These are phyloP conservation scores for Bombus waltoni DNA, from an alignment of 1,140 invertebrate genomes.

Conservation along the genomic window DNA sequence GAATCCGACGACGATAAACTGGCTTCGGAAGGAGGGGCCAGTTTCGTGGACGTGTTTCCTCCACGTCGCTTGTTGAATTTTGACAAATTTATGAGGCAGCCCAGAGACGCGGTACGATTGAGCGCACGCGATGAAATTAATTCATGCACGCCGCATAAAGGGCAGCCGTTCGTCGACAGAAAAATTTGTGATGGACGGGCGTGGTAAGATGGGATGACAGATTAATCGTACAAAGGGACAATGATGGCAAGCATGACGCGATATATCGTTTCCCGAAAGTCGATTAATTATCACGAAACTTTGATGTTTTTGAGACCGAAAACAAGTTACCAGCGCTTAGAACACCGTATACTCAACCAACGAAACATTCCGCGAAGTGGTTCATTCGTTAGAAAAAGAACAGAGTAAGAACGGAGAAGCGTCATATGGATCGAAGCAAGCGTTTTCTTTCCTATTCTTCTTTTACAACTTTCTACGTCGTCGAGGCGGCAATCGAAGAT, in stretches of 20 bases:
- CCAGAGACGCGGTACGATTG: constrained; percentile 28
- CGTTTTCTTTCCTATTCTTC: no score
- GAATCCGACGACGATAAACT: constrained; percentile 62
- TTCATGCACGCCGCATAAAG: constrained; percentile 26
- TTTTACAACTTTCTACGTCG: no score
- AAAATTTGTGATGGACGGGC: constrained; percentile 33
- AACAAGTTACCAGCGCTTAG: background rate
- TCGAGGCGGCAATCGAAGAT: background rate
- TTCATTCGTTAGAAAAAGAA: no score
- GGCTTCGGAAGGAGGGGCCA: constrained; percentile 31
- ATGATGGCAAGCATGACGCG: background rate
- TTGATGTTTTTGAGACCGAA: background rate
- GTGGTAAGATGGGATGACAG: background rate
- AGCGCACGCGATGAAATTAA: constrained; percentile 46
- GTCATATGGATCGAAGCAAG: no score
- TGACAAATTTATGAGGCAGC: constrained; percentile 45
- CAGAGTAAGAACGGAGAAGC: no score
- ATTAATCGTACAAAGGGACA: background rate
- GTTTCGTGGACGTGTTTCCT: constrained; percentile 32
- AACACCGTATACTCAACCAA: no score
- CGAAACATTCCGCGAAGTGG: no score
- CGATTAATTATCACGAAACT: background rate
- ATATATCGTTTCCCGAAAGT: background rate
- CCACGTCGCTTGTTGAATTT: constrained; percentile 18
- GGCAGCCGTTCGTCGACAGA: background rate